Percentiles rank a stretch among this genome's conserved stretches.
Conservation (phyloP, 1,140 invertebrate species). For the Chlorops oryzae region DNA sequence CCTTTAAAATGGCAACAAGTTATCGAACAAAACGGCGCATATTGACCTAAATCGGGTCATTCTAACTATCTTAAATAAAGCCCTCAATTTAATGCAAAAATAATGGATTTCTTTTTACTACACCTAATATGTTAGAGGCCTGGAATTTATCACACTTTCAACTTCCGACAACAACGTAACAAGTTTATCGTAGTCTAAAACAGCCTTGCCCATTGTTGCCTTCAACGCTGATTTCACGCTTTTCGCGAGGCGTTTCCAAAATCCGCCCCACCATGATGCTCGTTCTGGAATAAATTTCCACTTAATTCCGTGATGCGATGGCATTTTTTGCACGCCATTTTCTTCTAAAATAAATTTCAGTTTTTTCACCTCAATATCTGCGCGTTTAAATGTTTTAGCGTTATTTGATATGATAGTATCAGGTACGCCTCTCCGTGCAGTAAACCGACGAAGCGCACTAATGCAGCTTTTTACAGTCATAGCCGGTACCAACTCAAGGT, state of each 20-base stretch:
- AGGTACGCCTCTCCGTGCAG: constrained; percentile 35
- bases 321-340: not conserved
- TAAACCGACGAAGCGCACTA: constrained; percentile 31
- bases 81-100: no score
- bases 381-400: constrained; percentile 39
- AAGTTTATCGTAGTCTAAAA: not conserved
- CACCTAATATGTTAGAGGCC: not conserved
- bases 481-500: constrained; percentile 37
- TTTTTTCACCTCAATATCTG: constrained; percentile 1
- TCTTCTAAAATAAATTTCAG: not conserved
- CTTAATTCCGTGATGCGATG: constrained; percentile 21
- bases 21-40: no score
- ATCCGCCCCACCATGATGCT: constrained; percentile 37
- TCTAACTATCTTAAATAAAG: no score
- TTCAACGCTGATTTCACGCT: constrained; percentile 13
- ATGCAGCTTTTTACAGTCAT: constrained; percentile 31
- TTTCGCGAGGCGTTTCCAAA: constrained; percentile 40
- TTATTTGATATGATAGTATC: constrained; percentile 46
- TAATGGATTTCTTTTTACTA: no score
- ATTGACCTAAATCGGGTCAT: no score
- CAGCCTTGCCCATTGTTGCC: not conserved
- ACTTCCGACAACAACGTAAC: not conserved
- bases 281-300: constrained; percentile 48
- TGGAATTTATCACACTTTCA: not conserved
- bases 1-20: no score